phyloP scores from a whole-genome alignment of 2,888 invertebrate species.

The Netelia virgata region DNA sequence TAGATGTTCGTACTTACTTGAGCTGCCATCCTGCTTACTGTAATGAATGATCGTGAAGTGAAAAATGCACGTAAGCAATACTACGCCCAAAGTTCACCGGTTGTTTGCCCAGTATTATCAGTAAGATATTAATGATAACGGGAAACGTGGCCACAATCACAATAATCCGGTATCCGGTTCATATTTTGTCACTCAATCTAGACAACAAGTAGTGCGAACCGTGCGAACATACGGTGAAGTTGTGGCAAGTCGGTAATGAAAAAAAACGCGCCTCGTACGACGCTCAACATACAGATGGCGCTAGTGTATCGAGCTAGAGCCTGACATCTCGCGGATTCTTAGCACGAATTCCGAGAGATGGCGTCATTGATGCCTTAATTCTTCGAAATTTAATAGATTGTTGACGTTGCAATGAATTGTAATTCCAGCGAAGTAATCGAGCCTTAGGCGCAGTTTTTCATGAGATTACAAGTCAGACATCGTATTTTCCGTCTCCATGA shows the following conservation, averaged over 20 bases:
- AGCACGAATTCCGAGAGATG: constrained; percentile 13
- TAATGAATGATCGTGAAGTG: background rate
- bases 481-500: too few species aligned
- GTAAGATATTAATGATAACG: background rate
- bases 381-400: too few species aligned
- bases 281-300: constrained; percentile 12
- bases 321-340: background rate
- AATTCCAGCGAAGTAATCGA: too few species aligned
- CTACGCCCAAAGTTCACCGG: constrained; percentile 46
- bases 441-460: too few species aligned
- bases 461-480: too few species aligned
- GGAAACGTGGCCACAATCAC: background rate
- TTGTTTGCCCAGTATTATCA: constrained; percentile 15
- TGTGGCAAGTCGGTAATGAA: background rate
- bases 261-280: background rate
- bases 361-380: background rate
- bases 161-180: constrained; percentile 35
- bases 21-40: constrained; percentile 61
- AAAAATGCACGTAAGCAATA: constrained; percentile 57
- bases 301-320: background rate
- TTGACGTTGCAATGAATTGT: too few species aligned
- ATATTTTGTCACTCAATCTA: constrained; percentile 1
- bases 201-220: background rate
- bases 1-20: constrained; percentile 54
- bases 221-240: too few species aligned